Evolutionary conservation across 2,797 vertebrate genomes (phyloP), one percentile per base, ranked within the genome.

Genomic region (Etheostoma perlongum): DNA sequence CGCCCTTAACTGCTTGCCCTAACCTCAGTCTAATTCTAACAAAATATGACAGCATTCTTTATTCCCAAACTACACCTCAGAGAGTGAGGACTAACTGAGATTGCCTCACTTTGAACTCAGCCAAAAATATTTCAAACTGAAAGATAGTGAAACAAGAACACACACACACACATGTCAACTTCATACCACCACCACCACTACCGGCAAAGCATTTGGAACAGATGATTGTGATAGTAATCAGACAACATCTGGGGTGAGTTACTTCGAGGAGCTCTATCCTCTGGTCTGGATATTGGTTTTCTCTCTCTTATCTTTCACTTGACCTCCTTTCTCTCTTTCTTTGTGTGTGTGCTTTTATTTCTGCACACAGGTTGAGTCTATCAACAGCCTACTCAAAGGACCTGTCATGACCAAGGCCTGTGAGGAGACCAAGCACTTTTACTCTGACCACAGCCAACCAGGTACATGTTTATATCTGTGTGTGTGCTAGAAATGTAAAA

Each of bases 351-450:
- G 40, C 65, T 79, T 89, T 49, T 76, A n/a, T 84, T 86, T 85
- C 48, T 82, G 8, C 52, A 72, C 60, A n/a, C 88, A 99, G 98
- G 98, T 99, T 53, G 98, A 99, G 82, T 95, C 98, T 65, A 99
- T 99, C 90, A 97, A 97, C 84, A 90, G 93, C 33, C 96, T 99
- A n/a, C 96, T 99, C 47, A 99, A 98, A 95, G 98, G 98, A 62
- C 79, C 96, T 5, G 92, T 97, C 85, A 98, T 99, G 96, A 95
- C 90, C 78, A 97, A 97, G 89, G 97, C 97, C 71, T 98, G 98
- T 19, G 98, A 99, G 81, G 97, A 98, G 93, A 99, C 97, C 85
- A 97, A 95, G 92, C 96, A 99, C 93, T 99, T 99, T 90, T 96
- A 98, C 84, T 96, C 97, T 79, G 97, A 99, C 89, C 97, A 97